A percentile compares a stretch with the other conserved stretches of the same genome.
phyloP scores from a whole-genome alignment of 2,888 invertebrate genomes.

The Epinotia nisella region DNA sequence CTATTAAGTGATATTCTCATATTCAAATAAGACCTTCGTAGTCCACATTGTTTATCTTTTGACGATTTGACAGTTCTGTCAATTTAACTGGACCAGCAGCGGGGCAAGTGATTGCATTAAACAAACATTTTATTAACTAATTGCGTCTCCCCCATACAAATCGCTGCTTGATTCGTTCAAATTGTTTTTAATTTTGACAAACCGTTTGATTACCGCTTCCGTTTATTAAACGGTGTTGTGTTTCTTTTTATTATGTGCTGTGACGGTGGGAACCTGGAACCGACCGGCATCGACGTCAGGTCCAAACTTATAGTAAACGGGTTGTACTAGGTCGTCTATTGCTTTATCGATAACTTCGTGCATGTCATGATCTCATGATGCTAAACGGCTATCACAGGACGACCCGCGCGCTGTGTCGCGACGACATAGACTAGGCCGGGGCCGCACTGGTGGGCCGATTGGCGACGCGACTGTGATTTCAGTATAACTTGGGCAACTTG shows the following conservation, averaged over 20 bases:
- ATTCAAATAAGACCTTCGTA: too few species aligned
- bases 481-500: too few species aligned
- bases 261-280: conserved; percentile 19
- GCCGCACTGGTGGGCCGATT: too few species aligned
- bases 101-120: conserved; percentile 49
- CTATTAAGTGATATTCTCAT: too few species aligned
- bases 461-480: too few species aligned
- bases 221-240: conserved; percentile 46
- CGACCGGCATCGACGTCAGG: too few species aligned
- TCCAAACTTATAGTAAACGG: too few species aligned
- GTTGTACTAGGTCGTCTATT: not conserved
- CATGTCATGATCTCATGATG: not conserved
- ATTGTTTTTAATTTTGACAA: conserved; percentile 74
- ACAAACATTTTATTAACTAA: conserved; percentile 66
- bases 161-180: conserved; percentile 61
- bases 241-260: conserved; percentile 12
- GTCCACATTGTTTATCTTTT: not conserved
- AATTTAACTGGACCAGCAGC: conserved; percentile 3
- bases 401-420: too few species aligned
- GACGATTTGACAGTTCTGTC: not conserved
- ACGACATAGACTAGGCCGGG: too few species aligned
- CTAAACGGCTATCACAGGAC: too few species aligned
- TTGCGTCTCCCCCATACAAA: conserved; percentile 59
- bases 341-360: not conserved
- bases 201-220: conserved; percentile 73